Evolutionary conservation across 1,140 invertebrate species (phyloP).

Genomic region (Cotesia typhae): DNA sequence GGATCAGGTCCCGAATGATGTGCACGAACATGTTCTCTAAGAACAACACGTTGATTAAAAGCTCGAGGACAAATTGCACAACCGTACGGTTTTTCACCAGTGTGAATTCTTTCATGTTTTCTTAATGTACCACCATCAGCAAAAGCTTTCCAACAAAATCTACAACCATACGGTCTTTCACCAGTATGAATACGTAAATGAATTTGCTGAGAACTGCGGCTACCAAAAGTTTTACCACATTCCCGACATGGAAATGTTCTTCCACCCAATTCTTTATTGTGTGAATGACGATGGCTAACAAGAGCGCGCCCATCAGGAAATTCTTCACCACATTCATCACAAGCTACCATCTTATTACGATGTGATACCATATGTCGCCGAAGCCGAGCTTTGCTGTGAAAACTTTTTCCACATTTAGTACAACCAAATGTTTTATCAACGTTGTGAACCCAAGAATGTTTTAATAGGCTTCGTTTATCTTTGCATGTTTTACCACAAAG

Average conservation of each 20-base stretch:
- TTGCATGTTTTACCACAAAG: constrained; percentile 73
- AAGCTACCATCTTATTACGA: constrained; percentile 74
- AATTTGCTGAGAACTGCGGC: constrained; percentile 91
- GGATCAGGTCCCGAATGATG: constrained; percentile 82
- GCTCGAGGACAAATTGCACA: constrained; percentile 92
- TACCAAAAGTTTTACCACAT: constrained; percentile 85
- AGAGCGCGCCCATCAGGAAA: constrained; percentile 76
- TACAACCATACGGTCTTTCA: constrained; percentile 87
- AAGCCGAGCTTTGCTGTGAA: constrained; percentile 73
- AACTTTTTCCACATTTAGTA: constrained; percentile 74
- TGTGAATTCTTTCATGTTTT: constrained; percentile 98
- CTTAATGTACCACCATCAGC: constrained; percentile 96
- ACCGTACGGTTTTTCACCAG: constrained; percentile 93
- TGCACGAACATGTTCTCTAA: constrained; percentile 82
- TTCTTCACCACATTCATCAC: constrained; percentile 76
- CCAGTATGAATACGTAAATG: constrained; percentile 89
- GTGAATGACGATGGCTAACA: constrained; percentile 76
- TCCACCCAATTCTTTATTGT: constrained; percentile 69
- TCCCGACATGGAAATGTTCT: constrained; percentile 84
- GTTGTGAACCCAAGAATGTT: constrained; percentile 75
- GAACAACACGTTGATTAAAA: constrained; percentile 83
- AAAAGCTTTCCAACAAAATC: constrained; percentile 98
- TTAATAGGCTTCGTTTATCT: constrained; percentile 73
- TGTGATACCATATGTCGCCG: constrained; percentile 74
- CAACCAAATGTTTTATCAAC: constrained; percentile 69